phyloP scores from a whole-genome alignment of 2,888 invertebrate genomes.

The Augiades crinisus region DNA sequence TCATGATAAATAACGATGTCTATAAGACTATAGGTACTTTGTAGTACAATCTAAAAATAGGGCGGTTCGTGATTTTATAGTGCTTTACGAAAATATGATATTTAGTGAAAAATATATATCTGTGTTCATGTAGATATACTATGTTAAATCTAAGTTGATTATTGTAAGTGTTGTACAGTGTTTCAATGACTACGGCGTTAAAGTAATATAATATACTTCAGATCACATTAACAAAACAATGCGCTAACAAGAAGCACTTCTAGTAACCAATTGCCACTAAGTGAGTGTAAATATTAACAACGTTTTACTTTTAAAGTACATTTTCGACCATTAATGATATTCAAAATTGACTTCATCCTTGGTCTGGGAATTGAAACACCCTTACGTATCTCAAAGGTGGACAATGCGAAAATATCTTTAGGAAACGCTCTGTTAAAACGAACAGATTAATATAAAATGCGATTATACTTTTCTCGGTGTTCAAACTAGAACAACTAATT shows the following conservation, averaged over 20 bases:
- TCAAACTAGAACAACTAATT: not conserved
- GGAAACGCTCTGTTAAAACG: conserved; percentile 10
- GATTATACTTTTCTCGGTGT: too few species aligned
- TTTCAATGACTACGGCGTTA: conserved; percentile 38
- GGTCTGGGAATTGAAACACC: conserved; percentile 61
- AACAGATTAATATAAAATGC: conserved; percentile 3
- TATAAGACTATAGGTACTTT: conserved; percentile 32
- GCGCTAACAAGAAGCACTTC: conserved; percentile 59
- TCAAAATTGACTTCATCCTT: conserved; percentile 76
- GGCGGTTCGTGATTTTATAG: conserved; percentile 67
- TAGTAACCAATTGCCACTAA: conserved; percentile 58
- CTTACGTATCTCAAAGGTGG: conserved; percentile 37
- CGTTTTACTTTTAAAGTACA: conserved; percentile 60
- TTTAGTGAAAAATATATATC: conserved; percentile 57
- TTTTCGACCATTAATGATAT: conserved; percentile 55
- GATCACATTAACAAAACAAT: conserved; percentile 78
- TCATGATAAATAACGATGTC: conserved; percentile 10
- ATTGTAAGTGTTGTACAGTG: conserved; percentile 29
- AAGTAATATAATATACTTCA: conserved; percentile 52
- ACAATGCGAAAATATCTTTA: not conserved
- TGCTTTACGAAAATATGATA: conserved; percentile 69
- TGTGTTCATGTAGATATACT: conserved; percentile 41
- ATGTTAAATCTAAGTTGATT: conserved; percentile 27
- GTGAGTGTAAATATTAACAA: conserved; percentile 50
- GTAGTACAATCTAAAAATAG: conserved; percentile 69